Evolutionary conservation across 2,797 vertebrate species (phyloP), one percentile per base, ranked within the genome.

Genomic region (Phataginus tricuspis): DNA sequence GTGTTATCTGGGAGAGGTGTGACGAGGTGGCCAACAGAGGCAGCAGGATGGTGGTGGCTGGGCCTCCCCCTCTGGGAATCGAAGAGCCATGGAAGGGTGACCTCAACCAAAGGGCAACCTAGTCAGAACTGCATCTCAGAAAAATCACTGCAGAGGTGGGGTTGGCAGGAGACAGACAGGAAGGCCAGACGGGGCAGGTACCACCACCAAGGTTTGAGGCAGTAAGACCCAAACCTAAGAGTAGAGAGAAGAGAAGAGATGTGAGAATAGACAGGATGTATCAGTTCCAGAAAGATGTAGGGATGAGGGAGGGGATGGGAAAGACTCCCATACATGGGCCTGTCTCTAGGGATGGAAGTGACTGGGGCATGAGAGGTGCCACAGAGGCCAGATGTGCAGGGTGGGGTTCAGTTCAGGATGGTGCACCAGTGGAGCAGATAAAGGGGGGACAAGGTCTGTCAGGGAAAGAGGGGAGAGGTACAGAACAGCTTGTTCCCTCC

Each of bases 1-100:
- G 10, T 49, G 53, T 25, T 34, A 23, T 0, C 15, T 3, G 0
- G 23, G 39, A 61, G 21, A 59, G 21, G 11, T 1, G 10, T 29
- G 51, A 53, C 15, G 16, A 64, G 45, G 18, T 6, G 1, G 16
- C 2, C 29, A 31, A 13, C 42, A 12, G n/a, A 80, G 77, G 0
- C 0, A 2, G 25, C 25, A 14, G 9, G 7, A 1, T 21, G 19
- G 61, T 18, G 45, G 29, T 39, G 37, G 23, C 3, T 14, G 19
- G 53, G 39, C 75, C 68, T 85, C 57, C 37, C 51, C 34, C 55
- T 69, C 29, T 0, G 39, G 51, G 51, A 18, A 25, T 25, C 0
- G 0, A 88, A 77, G 29, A 82, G 53, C 18, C 29, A 5, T 7
- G 23, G 55, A 42, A 78, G 49, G 19, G 53, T n/a, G 39, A 37